phyloP scores from a whole-genome alignment of 1,140 invertebrate genomes.

The Tetraneura akinire region DNA sequence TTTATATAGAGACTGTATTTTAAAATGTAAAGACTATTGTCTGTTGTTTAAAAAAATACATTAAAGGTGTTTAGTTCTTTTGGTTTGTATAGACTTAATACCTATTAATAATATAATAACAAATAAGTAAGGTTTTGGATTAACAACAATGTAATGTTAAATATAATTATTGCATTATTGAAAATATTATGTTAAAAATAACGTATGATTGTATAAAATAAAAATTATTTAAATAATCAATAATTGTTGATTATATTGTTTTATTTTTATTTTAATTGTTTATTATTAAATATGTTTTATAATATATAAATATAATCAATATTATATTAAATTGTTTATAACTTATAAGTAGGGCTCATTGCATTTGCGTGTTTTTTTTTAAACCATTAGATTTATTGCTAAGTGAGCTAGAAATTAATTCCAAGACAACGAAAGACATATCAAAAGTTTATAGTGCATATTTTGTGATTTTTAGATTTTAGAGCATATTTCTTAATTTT shows the following conservation, averaged over 20 bases:
- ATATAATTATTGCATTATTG: conserved; percentile 1
- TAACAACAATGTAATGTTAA: not conserved
- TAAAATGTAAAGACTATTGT: not conserved
- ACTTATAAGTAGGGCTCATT: too few relatives aligned
- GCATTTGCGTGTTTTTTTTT: too few relatives aligned
- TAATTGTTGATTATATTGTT: too few relatives aligned
- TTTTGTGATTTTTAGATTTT: too few relatives aligned
- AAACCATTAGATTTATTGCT: too few relatives aligned
- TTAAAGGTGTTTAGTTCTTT: not conserved
- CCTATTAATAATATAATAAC: conserved; percentile 22
- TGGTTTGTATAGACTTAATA: conserved; percentile 15
- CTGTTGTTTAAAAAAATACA: conserved; percentile 5
- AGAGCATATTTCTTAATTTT: too few relatives aligned
- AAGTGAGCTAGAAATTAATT: too few relatives aligned
- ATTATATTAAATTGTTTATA: too few relatives aligned
- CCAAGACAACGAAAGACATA: too few relatives aligned
- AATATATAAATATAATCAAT: too few relatives aligned
- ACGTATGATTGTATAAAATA: conserved; percentile 31
- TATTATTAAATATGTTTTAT: too few relatives aligned
- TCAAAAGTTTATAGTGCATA: too few relatives aligned
- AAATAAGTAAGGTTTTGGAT: conserved; percentile 27
- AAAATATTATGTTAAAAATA: conserved; percentile 17
- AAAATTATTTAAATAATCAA: not conserved
- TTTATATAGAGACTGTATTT: conserved; percentile 30
- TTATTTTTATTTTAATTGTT: not conserved